A percentile compares a stretch with the other conserved stretches of the same genome.
Evolutionary conservation across 2,797 vertebrate species (phyloP).

Genomic region (Orestias chungarensis): DNA sequence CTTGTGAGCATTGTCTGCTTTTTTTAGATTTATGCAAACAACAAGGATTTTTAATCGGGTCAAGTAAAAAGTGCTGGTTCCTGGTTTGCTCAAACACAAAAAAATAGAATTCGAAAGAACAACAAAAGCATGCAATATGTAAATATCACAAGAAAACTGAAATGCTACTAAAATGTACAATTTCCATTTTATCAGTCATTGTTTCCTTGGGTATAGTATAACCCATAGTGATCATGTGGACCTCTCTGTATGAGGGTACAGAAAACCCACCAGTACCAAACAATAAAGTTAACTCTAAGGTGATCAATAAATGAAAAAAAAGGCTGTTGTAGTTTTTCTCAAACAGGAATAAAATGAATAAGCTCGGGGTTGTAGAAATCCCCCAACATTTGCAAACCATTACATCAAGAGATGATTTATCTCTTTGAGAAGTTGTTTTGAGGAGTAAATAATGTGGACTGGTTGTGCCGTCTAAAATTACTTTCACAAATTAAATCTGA

Average conservation of each 20-base stretch:
- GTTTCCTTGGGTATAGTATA: neutral
- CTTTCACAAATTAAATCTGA: neutral
- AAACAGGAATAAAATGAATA: neutral
- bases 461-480: neutral
- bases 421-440: neutral
- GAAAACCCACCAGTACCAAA: neutral
- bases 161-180: neutral
- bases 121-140: neutral
- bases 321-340: neutral
- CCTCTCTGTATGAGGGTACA: neutral
- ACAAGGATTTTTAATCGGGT: slow-evolving; percentile 58
- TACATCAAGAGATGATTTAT: neutral
- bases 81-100: slow-evolving; percentile 32
- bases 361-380: slow-evolving; percentile 1
- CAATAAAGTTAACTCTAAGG: neutral
- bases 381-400: neutral
- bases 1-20: slow-evolving; percentile 31
- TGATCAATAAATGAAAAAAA: neutral
- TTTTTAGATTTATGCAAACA: slow-evolving; percentile 48
- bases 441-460: neutral
- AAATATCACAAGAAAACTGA: neutral
- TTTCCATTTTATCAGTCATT: neutral
- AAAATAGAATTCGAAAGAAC: slow-evolving; percentile 6
- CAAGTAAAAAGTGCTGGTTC: slow-evolving; percentile 54
- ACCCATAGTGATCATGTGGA: neutral